Evolutionary conservation across 2,888 invertebrate genomes (phyloP).

Genomic region (Griposia aprilina): DNA sequence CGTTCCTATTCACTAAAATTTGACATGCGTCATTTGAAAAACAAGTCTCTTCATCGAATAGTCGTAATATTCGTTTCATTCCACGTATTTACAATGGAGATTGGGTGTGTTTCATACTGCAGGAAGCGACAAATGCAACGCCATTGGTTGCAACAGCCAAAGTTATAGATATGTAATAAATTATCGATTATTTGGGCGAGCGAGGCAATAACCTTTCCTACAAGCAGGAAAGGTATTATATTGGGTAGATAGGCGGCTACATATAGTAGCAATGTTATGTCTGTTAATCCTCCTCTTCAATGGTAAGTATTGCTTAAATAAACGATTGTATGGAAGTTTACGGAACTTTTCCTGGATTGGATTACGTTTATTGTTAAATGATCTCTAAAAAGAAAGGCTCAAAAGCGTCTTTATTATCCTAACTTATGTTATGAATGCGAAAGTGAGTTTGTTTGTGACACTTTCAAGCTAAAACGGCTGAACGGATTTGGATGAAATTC

Average conservation of each 20-base stretch:
- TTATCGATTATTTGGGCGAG: conserved; percentile 40
- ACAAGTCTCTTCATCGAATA: conserved; percentile 30
- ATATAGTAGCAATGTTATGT: neutral
- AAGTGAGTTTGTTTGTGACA: no score
- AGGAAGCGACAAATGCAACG: conserved; percentile 27
- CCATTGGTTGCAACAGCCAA: conserved; percentile 49
- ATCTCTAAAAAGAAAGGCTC: neutral
- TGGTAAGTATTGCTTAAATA: neutral
- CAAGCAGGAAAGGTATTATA: conserved; percentile 7
- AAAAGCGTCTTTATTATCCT: neutral
- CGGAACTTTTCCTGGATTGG: neutral
- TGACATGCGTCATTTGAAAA: conserved; percentile 66
- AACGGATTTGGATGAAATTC: no score
- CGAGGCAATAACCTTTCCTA: conserved; percentile 30
- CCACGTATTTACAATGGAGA: conserved; percentile 20
- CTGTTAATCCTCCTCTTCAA: neutral
- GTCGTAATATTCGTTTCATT: conserved; percentile 39
- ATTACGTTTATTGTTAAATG: neutral
- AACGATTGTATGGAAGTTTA: neutral
- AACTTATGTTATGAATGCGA: no score
- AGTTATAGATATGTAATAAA: conserved; percentile 41
- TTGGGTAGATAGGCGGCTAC: neutral
- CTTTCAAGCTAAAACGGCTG: no score
- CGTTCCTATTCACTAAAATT: conserved; percentile 81
- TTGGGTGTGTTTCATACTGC: conserved; percentile 43